Evolutionary conservation across 2,888 invertebrate species (phyloP).

Genomic region (Phania funesta): DNA sequence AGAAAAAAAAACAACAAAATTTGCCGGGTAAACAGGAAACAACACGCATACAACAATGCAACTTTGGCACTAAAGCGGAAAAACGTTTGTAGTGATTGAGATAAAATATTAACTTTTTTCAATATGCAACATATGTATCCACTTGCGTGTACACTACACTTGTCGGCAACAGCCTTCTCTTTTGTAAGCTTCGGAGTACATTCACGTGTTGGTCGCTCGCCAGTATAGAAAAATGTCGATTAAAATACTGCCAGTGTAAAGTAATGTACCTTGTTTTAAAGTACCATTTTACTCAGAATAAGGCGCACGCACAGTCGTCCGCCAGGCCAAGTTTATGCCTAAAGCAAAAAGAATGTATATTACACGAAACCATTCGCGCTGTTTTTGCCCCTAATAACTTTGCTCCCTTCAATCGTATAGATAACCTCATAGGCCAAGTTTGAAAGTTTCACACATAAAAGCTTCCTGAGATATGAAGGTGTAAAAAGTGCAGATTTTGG

Average conservation of each 20-base stretch:
- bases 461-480: too few relatives aligned
- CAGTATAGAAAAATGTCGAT: not conserved
- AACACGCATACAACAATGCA: not conserved
- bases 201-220: constrained; percentile 56
- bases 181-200: not conserved
- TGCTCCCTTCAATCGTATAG: too few relatives aligned
- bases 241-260: not conserved
- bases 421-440: too few relatives aligned
- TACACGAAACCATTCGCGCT: too few relatives aligned
- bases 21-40: not conserved
- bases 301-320: too few relatives aligned
- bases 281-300: not conserved
- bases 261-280: not conserved
- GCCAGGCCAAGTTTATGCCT: too few relatives aligned
- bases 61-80: constrained; percentile 53
- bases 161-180: not conserved
- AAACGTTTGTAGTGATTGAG: constrained; percentile 47
- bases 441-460: too few relatives aligned
- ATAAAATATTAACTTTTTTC: constrained; percentile 46
- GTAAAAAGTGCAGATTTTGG: too few relatives aligned
- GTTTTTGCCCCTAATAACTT: too few relatives aligned
- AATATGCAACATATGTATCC: too few relatives aligned
- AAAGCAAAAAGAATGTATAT: too few relatives aligned
- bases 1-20: not conserved
- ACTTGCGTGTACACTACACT: not conserved